Evolutionary conservation across 2,113 vertebrate species (phyloP).

Genomic region (Steatornis caripensis): DNA sequence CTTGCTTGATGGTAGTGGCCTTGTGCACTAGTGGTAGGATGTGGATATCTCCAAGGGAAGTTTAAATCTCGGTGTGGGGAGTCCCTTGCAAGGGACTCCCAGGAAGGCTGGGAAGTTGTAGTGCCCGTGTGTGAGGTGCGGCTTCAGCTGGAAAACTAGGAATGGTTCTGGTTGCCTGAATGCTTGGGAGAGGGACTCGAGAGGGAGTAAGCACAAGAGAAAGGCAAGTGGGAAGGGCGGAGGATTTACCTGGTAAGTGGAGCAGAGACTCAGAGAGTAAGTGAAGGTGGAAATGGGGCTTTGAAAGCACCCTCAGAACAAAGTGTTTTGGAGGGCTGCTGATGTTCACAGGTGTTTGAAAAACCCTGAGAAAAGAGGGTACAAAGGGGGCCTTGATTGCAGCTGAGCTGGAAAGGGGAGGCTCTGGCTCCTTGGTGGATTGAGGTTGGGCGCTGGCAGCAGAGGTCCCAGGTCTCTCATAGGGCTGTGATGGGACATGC

Average conservation of each 20-base stretch:
- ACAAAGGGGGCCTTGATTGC: not conserved
- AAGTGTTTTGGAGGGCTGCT: not conserved
- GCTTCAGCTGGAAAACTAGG: not conserved
- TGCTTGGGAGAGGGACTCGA: not conserved
- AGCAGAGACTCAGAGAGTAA: not conserved
- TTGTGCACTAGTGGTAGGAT: accelerated
- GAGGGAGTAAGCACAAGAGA: not conserved
- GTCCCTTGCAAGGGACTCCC: not conserved
- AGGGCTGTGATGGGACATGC: accelerated
- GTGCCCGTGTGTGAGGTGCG: accelerated
- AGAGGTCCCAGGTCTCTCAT: not conserved
- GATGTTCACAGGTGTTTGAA: not conserved
- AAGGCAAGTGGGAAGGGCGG: not conserved
- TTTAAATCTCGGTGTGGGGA: accelerated
- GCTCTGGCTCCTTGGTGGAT: not conserved
- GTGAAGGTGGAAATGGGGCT: too few species aligned
- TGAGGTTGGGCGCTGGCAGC: not conserved
- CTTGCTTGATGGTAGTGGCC: accelerated
- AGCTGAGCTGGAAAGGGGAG: not conserved
- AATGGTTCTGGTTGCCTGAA: not conserved
- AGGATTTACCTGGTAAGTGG: not conserved
- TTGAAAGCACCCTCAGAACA: not conserved
- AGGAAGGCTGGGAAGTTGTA: not conserved
- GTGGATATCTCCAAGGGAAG: accelerated
- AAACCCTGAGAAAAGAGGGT: not conserved